Conservation (phyloP, 2,797 vertebrate species). For the Silurus aristotelis region DNA sequence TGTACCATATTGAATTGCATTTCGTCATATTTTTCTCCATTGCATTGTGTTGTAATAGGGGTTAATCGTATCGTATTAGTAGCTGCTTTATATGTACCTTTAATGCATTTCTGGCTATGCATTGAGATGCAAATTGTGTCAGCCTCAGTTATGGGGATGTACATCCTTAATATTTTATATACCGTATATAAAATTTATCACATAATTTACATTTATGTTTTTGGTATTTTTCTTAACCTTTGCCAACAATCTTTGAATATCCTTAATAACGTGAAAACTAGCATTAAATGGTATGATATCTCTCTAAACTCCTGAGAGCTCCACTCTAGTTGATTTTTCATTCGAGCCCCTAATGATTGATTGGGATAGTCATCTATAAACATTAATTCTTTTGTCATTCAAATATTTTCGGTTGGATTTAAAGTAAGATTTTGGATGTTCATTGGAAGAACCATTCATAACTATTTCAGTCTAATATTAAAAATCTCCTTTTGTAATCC, state of each 20-base stretch:
- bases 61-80: too few species aligned
- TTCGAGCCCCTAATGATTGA: background rate
- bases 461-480: background rate
- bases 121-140: too few species aligned
- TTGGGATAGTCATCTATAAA: background rate
- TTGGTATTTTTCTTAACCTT: background rate
- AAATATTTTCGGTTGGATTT: background rate
- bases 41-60: too few species aligned
- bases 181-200: too few species aligned
- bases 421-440: background rate
- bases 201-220: background rate
- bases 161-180: too few species aligned
- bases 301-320: background rate
- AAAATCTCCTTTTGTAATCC: background rate
- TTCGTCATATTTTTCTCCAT: too few species aligned
- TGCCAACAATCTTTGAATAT: background rate
- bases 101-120: too few species aligned
- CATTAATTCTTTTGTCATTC: background rate
- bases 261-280: background rate
- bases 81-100: too few species aligned
- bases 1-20: too few species aligned
- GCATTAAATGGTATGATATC: background rate
- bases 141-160: too few species aligned
- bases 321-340: background rate
- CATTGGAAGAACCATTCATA: background rate